Evolutionary conservation across 2,113 vertebrate species (phyloP), one percentile per base, ranked within the genome.

Genomic region (Sialia sialis): DNA sequence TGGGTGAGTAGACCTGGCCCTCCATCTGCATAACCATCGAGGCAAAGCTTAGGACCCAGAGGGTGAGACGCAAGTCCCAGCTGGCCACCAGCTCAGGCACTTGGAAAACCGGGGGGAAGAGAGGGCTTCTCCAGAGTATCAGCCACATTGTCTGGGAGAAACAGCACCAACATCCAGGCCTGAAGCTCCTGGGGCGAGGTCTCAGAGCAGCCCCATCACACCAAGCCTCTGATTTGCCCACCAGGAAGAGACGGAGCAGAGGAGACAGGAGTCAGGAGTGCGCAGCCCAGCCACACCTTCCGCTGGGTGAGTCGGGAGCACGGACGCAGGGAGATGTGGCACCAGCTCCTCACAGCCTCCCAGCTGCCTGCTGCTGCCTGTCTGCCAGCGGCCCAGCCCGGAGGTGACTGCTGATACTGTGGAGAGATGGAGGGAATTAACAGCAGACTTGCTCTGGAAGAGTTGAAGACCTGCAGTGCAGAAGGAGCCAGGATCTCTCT

Each of bases 1-100:
- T 99, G 58, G 99, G 99, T 4, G 99, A 98, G 94, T 99, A 99
- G 97, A 97, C 98, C 97, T 99, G 99, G 83, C 98, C 97, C 91
- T 98, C 96, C 95, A 98, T 96, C 48, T 58, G 96, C 27, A 84
- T 96, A 38, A 98, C 93, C 18, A 96, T 97, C 48, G 98, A 98
- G 86, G 98, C 98, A 44, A 99, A 98, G 95, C 98, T 98, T 91
- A 99, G 97, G 91, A 99, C 97, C 98, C 99, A 99, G 96, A 99
- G 98, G 89, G 97, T 96, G 68, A 98, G 94, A 84, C 86, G 95
- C 87, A 98, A 95, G 86, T 97, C 98, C 97, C 92, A 97, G 97
- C 97, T 93, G 43, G 97, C 91, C 75, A 97, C 94, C 94, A 98
- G 94, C 95, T 97, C 97, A 90, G 84, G 97, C 97, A 97, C 98